Conservation (phyloP, 2,113 vertebrate genomes). For the Gopherus flavomarginatus region DNA sequence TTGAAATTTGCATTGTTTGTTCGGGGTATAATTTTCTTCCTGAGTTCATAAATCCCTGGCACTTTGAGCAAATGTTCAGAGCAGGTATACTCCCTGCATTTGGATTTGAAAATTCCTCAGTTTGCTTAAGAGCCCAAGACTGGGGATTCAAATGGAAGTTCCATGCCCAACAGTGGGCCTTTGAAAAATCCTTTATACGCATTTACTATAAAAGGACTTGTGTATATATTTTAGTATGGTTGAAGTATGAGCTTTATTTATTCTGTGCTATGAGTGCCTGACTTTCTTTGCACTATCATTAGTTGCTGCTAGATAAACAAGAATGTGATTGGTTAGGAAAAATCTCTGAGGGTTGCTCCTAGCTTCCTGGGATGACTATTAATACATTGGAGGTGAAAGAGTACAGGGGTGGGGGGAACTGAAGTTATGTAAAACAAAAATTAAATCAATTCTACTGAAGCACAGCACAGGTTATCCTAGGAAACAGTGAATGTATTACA, state of each 20-base stretch:
- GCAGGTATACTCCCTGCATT: background rate
- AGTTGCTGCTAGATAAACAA: background rate
- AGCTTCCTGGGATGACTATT: background rate
- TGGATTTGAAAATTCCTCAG: background rate
- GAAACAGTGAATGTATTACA: background rate
- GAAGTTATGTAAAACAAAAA: background rate
- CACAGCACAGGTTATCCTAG: background rate
- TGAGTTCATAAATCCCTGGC: background rate
- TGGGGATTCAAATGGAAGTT: background rate
- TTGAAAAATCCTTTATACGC: background rate
- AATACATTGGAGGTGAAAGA: background rate
- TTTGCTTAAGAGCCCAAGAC: background rate
- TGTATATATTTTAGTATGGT: background rate
- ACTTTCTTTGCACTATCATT: background rate
- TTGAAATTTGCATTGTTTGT: background rate
- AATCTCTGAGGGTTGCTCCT: slow-evolving; percentile 10
- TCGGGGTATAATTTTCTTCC: background rate
- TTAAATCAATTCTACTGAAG: background rate
- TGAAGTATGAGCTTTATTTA: background rate
- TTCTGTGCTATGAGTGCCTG: background rate
- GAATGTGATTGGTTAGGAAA: background rate
- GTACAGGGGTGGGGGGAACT: background rate
- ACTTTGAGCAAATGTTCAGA: background rate
- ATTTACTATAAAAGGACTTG: background rate
- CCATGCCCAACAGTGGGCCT: background rate